These are phyloP conservation scores for Phoenicopterus ruber DNA, from an alignment of 2,113 vertebrate genomes.

Conservation along the genomic window DNA sequence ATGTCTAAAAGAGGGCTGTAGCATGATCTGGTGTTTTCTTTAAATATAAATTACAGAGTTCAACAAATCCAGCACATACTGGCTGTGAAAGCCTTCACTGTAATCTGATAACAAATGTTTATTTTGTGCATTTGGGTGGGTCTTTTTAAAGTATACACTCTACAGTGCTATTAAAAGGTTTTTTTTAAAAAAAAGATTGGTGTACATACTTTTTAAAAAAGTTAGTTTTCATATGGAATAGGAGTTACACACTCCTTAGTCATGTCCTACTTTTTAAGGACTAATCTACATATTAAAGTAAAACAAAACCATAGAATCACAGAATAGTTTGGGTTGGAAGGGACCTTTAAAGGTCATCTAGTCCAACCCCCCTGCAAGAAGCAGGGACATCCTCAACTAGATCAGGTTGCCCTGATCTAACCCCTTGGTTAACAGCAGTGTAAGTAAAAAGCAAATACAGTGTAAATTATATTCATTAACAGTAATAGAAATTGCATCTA, in stretches of 20 bases:
- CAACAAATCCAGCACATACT: background rate
- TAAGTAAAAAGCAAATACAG: background rate
- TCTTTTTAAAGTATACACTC: background rate
- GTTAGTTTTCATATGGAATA: background rate
- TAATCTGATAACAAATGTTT: background rate
- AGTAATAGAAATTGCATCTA: background rate
- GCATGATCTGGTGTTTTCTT: background rate
- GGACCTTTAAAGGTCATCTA: too few relatives aligned
- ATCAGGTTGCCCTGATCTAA: too few relatives aligned
- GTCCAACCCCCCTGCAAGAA: too few relatives aligned
- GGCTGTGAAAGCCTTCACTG: background rate
- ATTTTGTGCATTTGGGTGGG: background rate
- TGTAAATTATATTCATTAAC: background rate
- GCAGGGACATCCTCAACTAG: too few relatives aligned
- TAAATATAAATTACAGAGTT: background rate
- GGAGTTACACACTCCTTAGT: background rate
- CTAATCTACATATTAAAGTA: background rate
- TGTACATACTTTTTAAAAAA: background rate
- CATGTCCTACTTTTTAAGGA: background rate
- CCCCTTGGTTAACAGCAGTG: background rate
- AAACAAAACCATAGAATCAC: too few relatives aligned
- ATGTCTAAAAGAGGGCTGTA: background rate
- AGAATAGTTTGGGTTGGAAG: too few relatives aligned
- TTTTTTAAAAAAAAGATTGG: background rate
- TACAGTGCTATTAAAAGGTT: background rate